Evolutionary conservation across 2,113 vertebrate species (phyloP).

Genomic region (Dinomys branickii): DNA sequence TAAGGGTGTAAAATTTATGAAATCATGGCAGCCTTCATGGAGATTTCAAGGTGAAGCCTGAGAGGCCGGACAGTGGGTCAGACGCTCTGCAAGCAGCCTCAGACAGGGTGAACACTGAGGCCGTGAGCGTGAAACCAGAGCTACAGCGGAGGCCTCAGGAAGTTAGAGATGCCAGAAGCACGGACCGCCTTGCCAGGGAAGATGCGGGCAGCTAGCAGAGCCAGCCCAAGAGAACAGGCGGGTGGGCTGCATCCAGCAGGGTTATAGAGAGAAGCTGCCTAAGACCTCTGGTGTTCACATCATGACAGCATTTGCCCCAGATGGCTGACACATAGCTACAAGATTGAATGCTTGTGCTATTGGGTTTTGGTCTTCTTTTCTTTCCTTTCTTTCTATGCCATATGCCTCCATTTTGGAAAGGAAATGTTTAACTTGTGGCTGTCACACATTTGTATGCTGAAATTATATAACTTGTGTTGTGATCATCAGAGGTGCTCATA

Average conservation of each 20-base stretch:
- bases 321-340: background rate
- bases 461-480: background rate
- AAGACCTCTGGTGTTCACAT: background rate
- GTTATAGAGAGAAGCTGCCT: background rate
- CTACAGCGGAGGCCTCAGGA: background rate
- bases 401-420: too few species aligned
- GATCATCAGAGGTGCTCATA: too few species aligned
- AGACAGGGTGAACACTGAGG: background rate
- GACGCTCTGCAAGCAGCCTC: background rate
- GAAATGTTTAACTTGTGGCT: background rate
- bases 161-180: background rate
- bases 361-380: too few species aligned
- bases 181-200: background rate
- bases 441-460: background rate
- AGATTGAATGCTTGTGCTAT: too few species aligned
- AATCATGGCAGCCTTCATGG: background rate
- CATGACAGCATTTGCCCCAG: background rate
- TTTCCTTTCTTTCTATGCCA: too few species aligned
- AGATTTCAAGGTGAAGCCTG: background rate
- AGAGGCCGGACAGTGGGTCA: background rate
- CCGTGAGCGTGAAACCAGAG: background rate
- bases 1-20: too few species aligned
- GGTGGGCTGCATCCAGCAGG: background rate
- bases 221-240: background rate
- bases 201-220: background rate